These are phyloP conservation scores for Drosophila nebulosa DNA, from an alignment of 1,140 invertebrate genomes.

Conservation along the genomic window DNA sequence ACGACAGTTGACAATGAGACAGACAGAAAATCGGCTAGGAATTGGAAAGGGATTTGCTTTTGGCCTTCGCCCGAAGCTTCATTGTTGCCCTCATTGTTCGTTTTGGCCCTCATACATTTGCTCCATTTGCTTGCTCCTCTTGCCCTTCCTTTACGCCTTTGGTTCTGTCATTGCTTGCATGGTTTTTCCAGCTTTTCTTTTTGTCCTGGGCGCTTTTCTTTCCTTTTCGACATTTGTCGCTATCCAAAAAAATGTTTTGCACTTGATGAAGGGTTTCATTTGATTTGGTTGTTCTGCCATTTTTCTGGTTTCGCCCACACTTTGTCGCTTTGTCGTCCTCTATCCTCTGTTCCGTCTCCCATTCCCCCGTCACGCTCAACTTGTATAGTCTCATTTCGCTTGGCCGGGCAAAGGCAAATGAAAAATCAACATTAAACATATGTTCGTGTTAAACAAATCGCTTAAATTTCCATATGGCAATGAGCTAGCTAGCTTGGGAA, in stretches of 20 bases:
- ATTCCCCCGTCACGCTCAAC: not conserved
- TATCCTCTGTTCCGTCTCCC: not conserved
- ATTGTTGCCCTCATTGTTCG: conserved; percentile 46
- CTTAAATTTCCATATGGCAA: conserved; percentile 66
- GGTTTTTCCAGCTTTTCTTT: conserved; percentile 18
- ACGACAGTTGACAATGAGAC: conserved; percentile 17
- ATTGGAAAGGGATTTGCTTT: conserved; percentile 51
- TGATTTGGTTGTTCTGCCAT: conserved; percentile 70
- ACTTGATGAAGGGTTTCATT: conserved; percentile 75
- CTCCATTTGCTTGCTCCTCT: conserved; percentile 17
- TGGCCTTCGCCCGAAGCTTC: conserved; percentile 20
- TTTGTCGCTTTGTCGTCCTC: not conserved
- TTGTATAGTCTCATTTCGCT: not conserved
- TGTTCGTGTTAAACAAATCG: conserved; percentile 63
- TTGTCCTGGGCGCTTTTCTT: conserved; percentile 28
- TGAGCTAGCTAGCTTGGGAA: conserved; percentile 1
- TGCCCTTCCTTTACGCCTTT: not conserved
- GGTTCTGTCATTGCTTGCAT: conserved; percentile 27
- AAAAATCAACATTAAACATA: conserved; percentile 74
- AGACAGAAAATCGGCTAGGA: conserved; percentile 4
- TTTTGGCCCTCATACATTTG: conserved; percentile 34
- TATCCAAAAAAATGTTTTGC: conserved; percentile 59
- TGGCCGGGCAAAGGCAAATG: conserved; percentile 40
- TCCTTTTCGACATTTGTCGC: conserved; percentile 55
- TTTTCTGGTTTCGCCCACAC: conserved; percentile 64